Percentiles rank a stretch among this genome's conserved stretches.
Conservation (phyloP, 2,888 invertebrate species). For the Hyposoter didymator region DNA sequence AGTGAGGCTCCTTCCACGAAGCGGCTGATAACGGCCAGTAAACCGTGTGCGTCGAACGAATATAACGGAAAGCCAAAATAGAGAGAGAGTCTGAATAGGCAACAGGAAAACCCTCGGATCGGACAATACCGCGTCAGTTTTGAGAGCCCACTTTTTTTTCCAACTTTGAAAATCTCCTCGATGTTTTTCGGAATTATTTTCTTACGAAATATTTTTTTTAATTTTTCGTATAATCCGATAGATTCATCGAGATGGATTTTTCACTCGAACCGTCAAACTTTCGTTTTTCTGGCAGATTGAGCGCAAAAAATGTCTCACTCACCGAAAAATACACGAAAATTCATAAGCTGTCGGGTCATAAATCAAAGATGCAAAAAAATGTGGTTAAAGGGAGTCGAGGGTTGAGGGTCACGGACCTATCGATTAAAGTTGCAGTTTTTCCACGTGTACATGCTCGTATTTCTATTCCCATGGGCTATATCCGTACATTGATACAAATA, state of each 20-base stretch:
- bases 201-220: not conserved
- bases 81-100: conserved; percentile 9
- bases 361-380: not conserved
- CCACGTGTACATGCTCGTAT: not conserved
- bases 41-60: conserved; percentile 31
- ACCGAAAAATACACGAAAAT: not conserved
- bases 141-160: conserved; percentile 10
- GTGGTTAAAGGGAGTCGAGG: not conserved
- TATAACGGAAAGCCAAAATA: conserved; percentile 6
- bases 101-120: conserved; percentile 15
- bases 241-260: not conserved
- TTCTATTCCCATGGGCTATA: not conserved
- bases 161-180: conserved; percentile 49
- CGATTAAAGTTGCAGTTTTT: not conserved
- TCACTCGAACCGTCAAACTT: not conserved
- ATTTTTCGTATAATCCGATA: too few relatives aligned
- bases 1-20: not conserved
- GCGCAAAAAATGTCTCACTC: not conserved
- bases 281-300: not conserved
- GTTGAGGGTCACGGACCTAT: conserved; percentile 17
- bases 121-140: not conserved
- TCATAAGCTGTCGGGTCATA: not conserved
- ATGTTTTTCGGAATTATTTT: too few relatives aligned
- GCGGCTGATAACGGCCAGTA: conserved; percentile 40
- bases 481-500: conserved; percentile 3